phyloP scores from a whole-genome alignment of 1,140 invertebrate species.

The Cyclina sinensis region DNA sequence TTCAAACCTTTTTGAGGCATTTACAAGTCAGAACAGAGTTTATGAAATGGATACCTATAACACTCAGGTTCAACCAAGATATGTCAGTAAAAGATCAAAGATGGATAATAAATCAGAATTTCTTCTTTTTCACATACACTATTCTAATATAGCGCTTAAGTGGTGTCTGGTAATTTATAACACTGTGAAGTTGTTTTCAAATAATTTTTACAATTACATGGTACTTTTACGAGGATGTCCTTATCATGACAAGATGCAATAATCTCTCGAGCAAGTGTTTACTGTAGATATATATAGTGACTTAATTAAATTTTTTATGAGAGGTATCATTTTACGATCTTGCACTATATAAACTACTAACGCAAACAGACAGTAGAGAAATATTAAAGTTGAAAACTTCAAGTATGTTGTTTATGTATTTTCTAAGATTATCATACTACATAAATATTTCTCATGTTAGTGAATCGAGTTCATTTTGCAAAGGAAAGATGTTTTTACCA shows the following conservation, averaged over 20 bases:
- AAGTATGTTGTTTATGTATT: too few species aligned
- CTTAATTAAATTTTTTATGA: background rate
- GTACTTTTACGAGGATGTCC: background rate
- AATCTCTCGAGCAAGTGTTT: background rate
- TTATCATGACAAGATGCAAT: background rate
- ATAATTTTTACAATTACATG: slow-evolving; percentile 9
- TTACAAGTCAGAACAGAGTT: background rate
- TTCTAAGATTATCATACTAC: too few species aligned
- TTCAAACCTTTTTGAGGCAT: too few species aligned
- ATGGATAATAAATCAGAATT: background rate
- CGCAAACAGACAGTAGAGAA: background rate
- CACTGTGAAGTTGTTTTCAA: background rate
- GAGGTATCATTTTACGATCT: background rate
- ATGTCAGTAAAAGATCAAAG: background rate
- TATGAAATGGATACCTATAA: background rate
- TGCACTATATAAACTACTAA: background rate
- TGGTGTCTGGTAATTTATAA: background rate
- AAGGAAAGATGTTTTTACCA: too few species aligned
- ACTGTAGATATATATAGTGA: background rate
- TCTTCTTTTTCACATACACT: background rate
- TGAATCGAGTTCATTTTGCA: too few species aligned
- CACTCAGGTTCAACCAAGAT: background rate
- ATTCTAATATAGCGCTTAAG: background rate
- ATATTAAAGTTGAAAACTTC: too few species aligned
- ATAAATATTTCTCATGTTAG: too few species aligned